Evolutionary conservation across 1,140 invertebrate genomes (phyloP), one percentile per base, ranked within the genome.

Genomic region (Melipona quadrifasciata): DNA sequence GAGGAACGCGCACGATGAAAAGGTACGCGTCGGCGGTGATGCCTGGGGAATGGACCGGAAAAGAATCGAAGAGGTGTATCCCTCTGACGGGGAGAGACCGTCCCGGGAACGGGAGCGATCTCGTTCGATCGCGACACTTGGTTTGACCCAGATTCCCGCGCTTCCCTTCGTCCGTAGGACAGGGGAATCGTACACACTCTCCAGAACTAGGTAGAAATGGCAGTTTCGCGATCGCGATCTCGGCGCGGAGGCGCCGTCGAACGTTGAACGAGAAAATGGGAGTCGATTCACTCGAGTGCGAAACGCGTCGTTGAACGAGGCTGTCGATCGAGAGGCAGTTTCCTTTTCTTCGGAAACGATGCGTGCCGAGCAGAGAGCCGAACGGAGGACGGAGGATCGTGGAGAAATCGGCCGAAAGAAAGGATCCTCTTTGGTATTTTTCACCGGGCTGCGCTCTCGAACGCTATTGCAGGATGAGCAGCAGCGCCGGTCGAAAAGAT

Each of bases 221-320:
- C 2, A 8, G 39, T 72, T 74, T 74, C 55, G 47, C 72, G 39
- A 19, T 65, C 58, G 14, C 57, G 74, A 53, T 74, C 55, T 27
- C 65, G 53, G 21, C 39, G 34, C 24, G 10, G 19, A 68, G 19
- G 34, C 67, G 67, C 31, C n/a, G 19, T 12, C 21, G n/a, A 86
- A 24, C 74, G n/a, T 24, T 11, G 24, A n/a, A 58, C 61, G 57
- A 55, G 10, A 61, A 78, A 47, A 34, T 57, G 31, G 64, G 73
- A 64, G 31, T 27, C 17, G 70, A 65, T 88, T 57, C 53, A 61
- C 71, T 53, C 80, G 68, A 80, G 89, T 67, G 31, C 19, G 65
- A 67, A 34, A 67, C 65, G 82, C 84, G 47, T 90, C 83, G 84
- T 90, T 88, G 89, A 91, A 86, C 85, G 90, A 31, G 31, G 31